Base-by-base conservation (phyloP, 2,888 invertebrate species). In the Cantharis flavilabris region DNA sequence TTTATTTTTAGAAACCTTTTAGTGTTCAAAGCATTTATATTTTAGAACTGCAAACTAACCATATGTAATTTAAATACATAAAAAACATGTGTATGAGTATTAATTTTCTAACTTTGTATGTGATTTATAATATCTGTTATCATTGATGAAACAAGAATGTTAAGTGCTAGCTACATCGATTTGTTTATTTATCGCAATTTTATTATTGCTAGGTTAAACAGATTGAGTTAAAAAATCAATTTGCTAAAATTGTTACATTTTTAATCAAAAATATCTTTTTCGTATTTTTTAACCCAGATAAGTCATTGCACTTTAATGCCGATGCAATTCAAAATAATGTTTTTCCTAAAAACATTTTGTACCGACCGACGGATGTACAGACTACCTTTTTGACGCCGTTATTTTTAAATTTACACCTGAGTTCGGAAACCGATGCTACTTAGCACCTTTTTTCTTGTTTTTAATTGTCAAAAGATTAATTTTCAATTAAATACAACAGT, bases 1-100 rank as follows among this genome's bases (percentile, higher is more conserved):
- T 80, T 77, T 82, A 82, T 81, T 81, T 82, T 79, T 83, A 81
- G 82, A 81, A 80, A 80, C 76, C 81, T 82, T 82, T 81, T 76
- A 82, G 77, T 78, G 80, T 80, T 80, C 81, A 73, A 73, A 72
- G 73, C 76, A 70, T 75, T 69, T 75, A 70, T 33, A 71, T 33
- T 49, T 49, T 49, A n/a, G 2, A 49, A 49, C 49, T 49, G 49
- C 49, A 49, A 49, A 49, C 49, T 49, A 49, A 49, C 49, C 49
- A 49, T 49, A 49, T 49, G 49, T 49, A 49, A 49, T 49, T 49
- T 49, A 49, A 49, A 49, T 49, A 49, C 49, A 49, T 49, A 49
- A 49, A 49, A 49, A 49, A 49, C 49, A 49, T 49, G 49, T 49
- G 49, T 49, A 49, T 9, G n/a, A 49, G 65, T 72, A 64, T 16